phyloP scores from a whole-genome alignment of 2,888 invertebrate genomes.

The Melanotus villosus region DNA sequence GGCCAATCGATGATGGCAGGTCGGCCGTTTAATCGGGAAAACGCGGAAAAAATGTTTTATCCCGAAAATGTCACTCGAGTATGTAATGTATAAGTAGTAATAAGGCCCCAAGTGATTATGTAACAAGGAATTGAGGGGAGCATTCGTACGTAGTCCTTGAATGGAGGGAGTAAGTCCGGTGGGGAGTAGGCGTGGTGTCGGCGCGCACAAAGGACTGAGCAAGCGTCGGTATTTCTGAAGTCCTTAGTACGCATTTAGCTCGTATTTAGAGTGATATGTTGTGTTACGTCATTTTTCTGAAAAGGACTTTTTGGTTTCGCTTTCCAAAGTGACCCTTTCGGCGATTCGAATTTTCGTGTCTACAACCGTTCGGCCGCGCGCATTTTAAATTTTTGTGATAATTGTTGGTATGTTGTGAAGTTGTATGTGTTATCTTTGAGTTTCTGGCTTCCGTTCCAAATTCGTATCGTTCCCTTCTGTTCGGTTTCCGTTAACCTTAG shows the following conservation, averaged over 20 bases:
- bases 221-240: slow-evolving; percentile 65
- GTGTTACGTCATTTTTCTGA: slow-evolving; percentile 69
- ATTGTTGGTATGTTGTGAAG: slow-evolving; percentile 58
- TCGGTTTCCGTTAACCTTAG: slow-evolving; percentile 48
- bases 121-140: slow-evolving; percentile 48
- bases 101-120: slow-evolving; percentile 39
- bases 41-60: no score
- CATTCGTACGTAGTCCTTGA: slow-evolving; percentile 52
- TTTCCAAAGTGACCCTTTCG: slow-evolving; percentile 68
- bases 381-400: slow-evolving; percentile 53
- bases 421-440: slow-evolving; percentile 51
- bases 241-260: slow-evolving; percentile 69
- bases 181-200: slow-evolving; percentile 68
- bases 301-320: slow-evolving; percentile 69
- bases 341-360: slow-evolving; percentile 60
- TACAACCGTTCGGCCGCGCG: slow-evolving; percentile 45
- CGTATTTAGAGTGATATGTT: slow-evolving; percentile 70
- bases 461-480: slow-evolving; percentile 51
- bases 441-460: slow-evolving; percentile 51
- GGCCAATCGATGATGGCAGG: no score
- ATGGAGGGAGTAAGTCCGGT: slow-evolving; percentile 55
- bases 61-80: slow-evolving; percentile 5
- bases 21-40: no score
- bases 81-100: slow-evolving; percentile 1
- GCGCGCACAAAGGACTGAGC: slow-evolving; percentile 67